Conservation (phyloP, 2,113 vertebrate species). For the Panthera tigris region DNA sequence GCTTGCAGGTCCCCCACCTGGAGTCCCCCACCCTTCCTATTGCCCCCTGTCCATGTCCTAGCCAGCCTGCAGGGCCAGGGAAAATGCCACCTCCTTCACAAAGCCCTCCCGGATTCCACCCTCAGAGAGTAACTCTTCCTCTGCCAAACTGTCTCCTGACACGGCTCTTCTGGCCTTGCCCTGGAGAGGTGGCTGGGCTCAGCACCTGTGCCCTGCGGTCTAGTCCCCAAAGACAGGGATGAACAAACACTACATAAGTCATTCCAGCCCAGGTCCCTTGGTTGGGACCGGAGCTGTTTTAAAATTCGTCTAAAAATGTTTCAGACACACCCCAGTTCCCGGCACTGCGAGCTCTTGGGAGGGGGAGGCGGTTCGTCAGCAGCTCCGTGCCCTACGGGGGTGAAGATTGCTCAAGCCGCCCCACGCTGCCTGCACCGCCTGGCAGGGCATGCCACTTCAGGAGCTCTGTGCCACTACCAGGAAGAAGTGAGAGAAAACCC, state of each 20-base stretch:
- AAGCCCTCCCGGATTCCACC: background rate
- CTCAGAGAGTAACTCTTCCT: background rate
- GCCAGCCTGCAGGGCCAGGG: background rate
- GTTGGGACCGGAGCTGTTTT: background rate
- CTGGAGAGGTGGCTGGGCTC: background rate
- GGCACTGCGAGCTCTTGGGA: background rate
- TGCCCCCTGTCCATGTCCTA: background rate
- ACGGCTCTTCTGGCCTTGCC: background rate
- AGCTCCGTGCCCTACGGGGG: rapidly evolving
- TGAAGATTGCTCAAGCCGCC: background rate
- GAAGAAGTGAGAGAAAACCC: background rate
- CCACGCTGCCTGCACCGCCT: background rate
- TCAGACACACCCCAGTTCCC: background rate
- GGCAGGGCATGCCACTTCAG: background rate
- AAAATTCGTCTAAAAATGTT: background rate
- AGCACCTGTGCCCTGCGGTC: background rate
- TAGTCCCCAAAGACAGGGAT: background rate
- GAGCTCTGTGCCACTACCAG: background rate
- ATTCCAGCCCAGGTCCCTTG: background rate
- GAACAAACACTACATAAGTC: background rate
- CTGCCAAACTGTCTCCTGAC: background rate
- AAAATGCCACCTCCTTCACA: background rate
- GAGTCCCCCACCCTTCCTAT: background rate
- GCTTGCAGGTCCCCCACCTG: background rate
- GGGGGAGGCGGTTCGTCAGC: rapidly evolving